Evolutionary conservation across 2,797 vertebrate species (phyloP).

Genomic region (Takifugu rubripes): DNA sequence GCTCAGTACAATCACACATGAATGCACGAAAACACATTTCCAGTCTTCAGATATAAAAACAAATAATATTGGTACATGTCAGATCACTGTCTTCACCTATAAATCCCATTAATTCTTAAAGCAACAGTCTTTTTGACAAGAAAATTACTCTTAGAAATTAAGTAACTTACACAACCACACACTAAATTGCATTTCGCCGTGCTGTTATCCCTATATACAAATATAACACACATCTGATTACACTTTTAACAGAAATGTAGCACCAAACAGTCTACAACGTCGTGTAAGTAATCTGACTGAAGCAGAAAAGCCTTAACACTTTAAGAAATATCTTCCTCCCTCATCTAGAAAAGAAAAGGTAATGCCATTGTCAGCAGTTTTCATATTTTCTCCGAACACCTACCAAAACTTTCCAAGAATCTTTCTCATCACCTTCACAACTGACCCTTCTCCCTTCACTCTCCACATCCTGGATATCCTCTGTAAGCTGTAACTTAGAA

Average conservation of each 20-base stretch:
- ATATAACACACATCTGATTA: constrained; percentile 35
- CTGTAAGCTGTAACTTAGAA: neutral
- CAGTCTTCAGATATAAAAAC: constrained; percentile 63
- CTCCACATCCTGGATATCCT: constrained; percentile 33
- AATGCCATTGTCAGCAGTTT: constrained; percentile 4
- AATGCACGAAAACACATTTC: constrained; percentile 42
- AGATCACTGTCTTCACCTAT: constrained; percentile 11
- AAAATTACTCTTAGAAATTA: constrained; percentile 41
- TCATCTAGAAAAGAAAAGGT: neutral
- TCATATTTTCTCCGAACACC: constrained; percentile 3
- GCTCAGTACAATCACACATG: constrained; percentile 6
- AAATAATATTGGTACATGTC: constrained; percentile 29
- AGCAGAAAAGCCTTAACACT: constrained; percentile 19
- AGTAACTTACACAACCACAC: constrained; percentile 29
- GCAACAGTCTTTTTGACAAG: constrained; percentile 16
- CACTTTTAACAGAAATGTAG: constrained; percentile 34
- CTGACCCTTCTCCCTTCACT: constrained; percentile 27
- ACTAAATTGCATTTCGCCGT: constrained; percentile 26
- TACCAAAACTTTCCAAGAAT: constrained; percentile 25
- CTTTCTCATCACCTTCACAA: constrained; percentile 21
- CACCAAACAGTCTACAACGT: constrained; percentile 28
- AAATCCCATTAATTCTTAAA: constrained; percentile 13
- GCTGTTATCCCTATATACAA: constrained; percentile 35
- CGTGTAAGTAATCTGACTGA: constrained; percentile 14
- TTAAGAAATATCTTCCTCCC: too few species aligned